Base-by-base conservation (phyloP, 1,140 invertebrate species). In the Pseudachorutes palmiensis region DNA sequence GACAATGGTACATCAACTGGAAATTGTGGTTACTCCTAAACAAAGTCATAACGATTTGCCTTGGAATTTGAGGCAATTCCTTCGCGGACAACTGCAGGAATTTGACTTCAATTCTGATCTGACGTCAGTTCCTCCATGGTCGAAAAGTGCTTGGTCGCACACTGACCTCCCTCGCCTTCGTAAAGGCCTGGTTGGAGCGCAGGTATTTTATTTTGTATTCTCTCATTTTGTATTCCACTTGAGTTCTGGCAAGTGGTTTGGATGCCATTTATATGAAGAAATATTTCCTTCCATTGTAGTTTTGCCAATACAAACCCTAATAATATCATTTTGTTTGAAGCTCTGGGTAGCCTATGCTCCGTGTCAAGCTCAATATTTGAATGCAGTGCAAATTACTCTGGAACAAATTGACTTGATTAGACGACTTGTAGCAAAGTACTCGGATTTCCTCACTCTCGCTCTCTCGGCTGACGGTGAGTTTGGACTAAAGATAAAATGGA, bases 271-370 rank as follows among this genome's bases (percentile, higher is more conserved):
- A 5, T 41, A 41, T 41, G 19, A 9, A 9, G 36, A 19, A 41
- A 41, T 9, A 9, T 41, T 41, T 41, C 19, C 36, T 41, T 19
- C 5, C 19, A 41, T 5, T 41, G 5, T 41, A 5, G 19, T 41
- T 41, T 41, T 41, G 19, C 36, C 36, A 41, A 41, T 41, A 5
- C 5, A 41, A 41, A 41, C 36, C 36, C 36, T 19, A 9, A 5
- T 41, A 19, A 14, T 58, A 3, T 65, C 28, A 32, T 24, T 26
- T 79, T 79, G 62, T 81, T n/a, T n/a, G n/a, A n/a, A 94, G 89
- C 92, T 93, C 78, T 93, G 90, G 90, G 89, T 88, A 45, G 88
- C 88, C 59, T 94, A 92, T 80, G 88, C 89, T 51, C 86, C 87
- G 2, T 94, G 91, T 77, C 85, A 86, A 63, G 84, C 88, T n/a